A percentile compares a stretch with the other conserved stretches of the same genome.
Evolutionary conservation across 1,140 invertebrate genomes (phyloP).

Genomic region (Penaeus indicus): DNA sequence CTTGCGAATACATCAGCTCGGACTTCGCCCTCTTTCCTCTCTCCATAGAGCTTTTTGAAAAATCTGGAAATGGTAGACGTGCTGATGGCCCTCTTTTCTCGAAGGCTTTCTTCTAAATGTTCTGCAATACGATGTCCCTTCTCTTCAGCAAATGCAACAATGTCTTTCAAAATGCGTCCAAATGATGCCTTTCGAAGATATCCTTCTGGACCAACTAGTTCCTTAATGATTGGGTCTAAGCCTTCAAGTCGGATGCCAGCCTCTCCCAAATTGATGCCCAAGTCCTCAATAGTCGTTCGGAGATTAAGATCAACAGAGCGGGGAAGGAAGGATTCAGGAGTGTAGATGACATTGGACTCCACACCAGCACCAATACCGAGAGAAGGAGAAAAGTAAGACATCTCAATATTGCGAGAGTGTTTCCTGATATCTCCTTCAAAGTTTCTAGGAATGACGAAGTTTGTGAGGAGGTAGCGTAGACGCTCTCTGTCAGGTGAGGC

Average conservation of each 20-base stretch:
- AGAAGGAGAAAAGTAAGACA: slow-evolving; percentile 32
- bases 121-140: neutral
- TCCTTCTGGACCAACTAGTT: slow-evolving; percentile 39
- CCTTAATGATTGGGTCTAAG: slow-evolving; percentile 41
- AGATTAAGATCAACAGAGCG: slow-evolving; percentile 45
- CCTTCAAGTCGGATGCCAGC: slow-evolving; percentile 41
- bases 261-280: slow-evolving; percentile 42
- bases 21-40: neutral
- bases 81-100: neutral
- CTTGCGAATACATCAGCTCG: neutral
- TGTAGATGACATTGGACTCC: slow-evolving; percentile 45
- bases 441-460: slow-evolving; percentile 36
- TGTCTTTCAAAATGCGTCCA: neutral
- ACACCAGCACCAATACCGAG: slow-evolving; percentile 27
- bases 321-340: slow-evolving; percentile 48
- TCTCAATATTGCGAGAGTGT: slow-evolving; percentile 48
- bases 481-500: slow-evolving; percentile 36
- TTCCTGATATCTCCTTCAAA: slow-evolving; percentile 36
- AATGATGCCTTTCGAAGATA: neutral
- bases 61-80: neutral
- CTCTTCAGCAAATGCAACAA: neutral
- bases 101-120: too few species aligned
- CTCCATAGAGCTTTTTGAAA: slow-evolving; percentile 9
- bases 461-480: slow-evolving; percentile 31
- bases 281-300: slow-evolving; percentile 33